These are phyloP conservation scores for Cryptosula pallasiana DNA, from an alignment of 2,888 invertebrate species.

Conservation along the genomic window DNA sequence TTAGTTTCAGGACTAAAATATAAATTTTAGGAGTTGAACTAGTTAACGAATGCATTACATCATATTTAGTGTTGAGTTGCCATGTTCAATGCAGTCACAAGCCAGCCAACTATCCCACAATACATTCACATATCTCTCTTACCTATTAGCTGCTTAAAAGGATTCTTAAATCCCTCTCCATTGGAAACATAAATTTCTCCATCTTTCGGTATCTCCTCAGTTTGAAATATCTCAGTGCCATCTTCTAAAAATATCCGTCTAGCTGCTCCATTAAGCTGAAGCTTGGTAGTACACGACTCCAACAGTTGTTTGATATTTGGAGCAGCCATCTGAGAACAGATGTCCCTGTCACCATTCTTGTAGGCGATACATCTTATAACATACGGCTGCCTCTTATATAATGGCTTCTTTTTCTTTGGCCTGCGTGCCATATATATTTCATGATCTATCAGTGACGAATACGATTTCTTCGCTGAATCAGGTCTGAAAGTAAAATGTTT, in stretches of 20 bases:
- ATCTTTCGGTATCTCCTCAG: slow-evolving; percentile 40
- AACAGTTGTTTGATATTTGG: slow-evolving; percentile 48
- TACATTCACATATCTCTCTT: too few species aligned
- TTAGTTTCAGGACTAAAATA: too few species aligned
- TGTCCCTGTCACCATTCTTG: slow-evolving; percentile 45
- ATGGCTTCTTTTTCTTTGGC: slow-evolving; percentile 24
- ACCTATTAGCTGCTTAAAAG: slow-evolving; percentile 43
- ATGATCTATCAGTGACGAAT: slow-evolving; percentile 12
- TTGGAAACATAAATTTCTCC: slow-evolving; percentile 46
- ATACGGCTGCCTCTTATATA: slow-evolving; percentile 37
- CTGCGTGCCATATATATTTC: slow-evolving; percentile 2
- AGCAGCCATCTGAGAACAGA: slow-evolving; percentile 42
- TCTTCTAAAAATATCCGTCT: slow-evolving; percentile 49
- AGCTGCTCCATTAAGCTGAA: slow-evolving; percentile 46
- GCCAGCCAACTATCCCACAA: too few species aligned
- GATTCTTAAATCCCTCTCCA: slow-evolving; percentile 49
- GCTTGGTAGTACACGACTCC: slow-evolving; percentile 47
- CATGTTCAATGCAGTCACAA: too few species aligned
- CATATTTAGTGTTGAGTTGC: too few species aligned
- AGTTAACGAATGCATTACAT: too few species aligned
- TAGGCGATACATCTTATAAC: slow-evolving; percentile 44
- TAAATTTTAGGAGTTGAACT: too few species aligned
- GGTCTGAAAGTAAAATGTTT: slow-evolving; percentile 14
- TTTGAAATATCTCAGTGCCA: slow-evolving; percentile 45
- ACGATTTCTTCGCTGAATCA: neutral